Conservation (phyloP, 1,140 invertebrate genomes). For the Aphelenchoides fujianensis region DNA sequence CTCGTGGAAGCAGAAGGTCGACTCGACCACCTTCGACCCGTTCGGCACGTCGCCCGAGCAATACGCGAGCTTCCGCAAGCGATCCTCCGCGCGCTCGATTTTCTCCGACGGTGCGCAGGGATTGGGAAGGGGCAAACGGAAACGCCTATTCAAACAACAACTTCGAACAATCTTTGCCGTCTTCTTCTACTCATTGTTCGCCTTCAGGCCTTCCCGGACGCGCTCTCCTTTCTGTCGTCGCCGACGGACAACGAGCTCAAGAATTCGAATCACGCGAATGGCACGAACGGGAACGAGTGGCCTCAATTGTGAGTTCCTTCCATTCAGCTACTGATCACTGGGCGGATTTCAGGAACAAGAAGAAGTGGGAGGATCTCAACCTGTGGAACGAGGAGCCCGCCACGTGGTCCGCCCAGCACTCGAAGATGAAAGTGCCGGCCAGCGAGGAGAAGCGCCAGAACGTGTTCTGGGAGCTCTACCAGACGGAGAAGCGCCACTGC, state of each 20-base stretch:
- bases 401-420: conserved; percentile 40
- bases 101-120: not conserved
- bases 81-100: not conserved
- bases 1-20: not conserved
- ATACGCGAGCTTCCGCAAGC: not conserved
- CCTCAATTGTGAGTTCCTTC: conserved; percentile 28
- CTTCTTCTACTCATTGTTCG: no score
- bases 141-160: no score
- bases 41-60: not conserved
- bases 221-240: not conserved
- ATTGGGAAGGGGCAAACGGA: no score
- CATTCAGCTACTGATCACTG: not conserved
- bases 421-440: conserved; percentile 25
- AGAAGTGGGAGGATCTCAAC: conserved; percentile 48
- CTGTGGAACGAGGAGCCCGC: conserved; percentile 41
- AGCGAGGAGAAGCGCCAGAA: conserved; percentile 42
- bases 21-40: not conserved
- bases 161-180: no score
- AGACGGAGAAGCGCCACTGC: conserved; percentile 51
- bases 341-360: conserved; percentile 40
- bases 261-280: not conserved
- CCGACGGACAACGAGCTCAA: not conserved
- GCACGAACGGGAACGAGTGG: not conserved
- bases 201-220: conserved; percentile 24
- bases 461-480: conserved; percentile 46